These are phyloP conservation scores for Melieria picta DNA, from an alignment of 2,888 invertebrate species.

Conservation along the genomic window DNA sequence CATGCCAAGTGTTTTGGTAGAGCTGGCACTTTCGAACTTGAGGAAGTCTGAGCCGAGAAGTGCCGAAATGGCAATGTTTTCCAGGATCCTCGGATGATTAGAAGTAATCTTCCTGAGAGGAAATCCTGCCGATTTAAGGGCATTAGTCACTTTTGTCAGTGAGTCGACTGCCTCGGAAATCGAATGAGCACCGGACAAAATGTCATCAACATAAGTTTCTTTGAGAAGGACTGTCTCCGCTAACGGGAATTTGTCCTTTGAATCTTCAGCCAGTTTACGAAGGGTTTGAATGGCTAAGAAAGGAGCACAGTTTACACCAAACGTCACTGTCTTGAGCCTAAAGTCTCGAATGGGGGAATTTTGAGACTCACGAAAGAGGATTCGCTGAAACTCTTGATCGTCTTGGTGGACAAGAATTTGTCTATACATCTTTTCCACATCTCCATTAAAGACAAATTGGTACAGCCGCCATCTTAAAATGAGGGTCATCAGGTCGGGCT, in stretches of 20 bases:
- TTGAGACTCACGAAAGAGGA: constrained; percentile 11
- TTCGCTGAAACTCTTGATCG: constrained; percentile 18
- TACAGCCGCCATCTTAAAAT: constrained; percentile 6
- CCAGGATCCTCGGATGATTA: constrained; percentile 43
- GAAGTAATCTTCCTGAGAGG: background rate
- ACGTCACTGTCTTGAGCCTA: background rate
- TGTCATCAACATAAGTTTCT: background rate
- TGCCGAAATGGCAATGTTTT: no score
- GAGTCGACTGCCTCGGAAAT: background rate
- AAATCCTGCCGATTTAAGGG: background rate
- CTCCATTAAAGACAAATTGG: constrained; percentile 23
- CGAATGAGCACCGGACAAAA: background rate
- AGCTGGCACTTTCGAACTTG: no score
- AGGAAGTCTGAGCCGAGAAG: no score
- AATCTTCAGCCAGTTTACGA: constrained; percentile 26
- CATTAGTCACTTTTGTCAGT: background rate
- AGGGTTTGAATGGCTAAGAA: background rate
- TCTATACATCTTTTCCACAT: constrained; percentile 26
- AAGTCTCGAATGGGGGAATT: constrained; percentile 7
- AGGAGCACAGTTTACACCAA: constrained; percentile 22
- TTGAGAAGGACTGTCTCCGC: background rate
- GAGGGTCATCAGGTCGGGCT: constrained; percentile 28
- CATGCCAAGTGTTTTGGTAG: no score
- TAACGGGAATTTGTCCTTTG: background rate
- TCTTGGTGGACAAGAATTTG: constrained; percentile 18